Evolutionary conservation across 1,140 invertebrate species (phyloP), one percentile per base, ranked within the genome.

Genomic region (Nylanderia fulva): DNA sequence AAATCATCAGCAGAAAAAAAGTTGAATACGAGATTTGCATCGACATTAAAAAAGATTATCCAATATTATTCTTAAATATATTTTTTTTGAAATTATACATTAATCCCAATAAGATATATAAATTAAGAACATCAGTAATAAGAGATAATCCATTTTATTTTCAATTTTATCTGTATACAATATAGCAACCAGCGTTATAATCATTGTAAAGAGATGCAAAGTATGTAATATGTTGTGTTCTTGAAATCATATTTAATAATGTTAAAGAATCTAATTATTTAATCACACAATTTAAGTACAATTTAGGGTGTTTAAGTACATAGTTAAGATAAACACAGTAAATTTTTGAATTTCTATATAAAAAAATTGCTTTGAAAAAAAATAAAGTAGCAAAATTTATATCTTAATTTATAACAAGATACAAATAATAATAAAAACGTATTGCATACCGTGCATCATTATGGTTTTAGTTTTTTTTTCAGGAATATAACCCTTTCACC

Each of bases 401-500:
- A 63, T 63, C 13, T 18, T 15, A n/a, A 58, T 45, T 63, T 36
- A 36, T 7, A 66, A 66, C 15, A 64, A 48, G 11, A 77, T 45
- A 68, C 18, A 52, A 66, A 11, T 42, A 45, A 45, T 13, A 79
- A 68, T 15, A 21, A 13, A 85, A n/a, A 69, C 36, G 29, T 66
- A 75, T 86, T 84, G 69, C 79, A 84, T 68, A 74, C 45, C 36
- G 6, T 68, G 61, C 75, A 84, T 54, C 54, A 39, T 76, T n/a
- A 56, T 66, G 36, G 60, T 15, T 36, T 33, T 21, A 36, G 27
- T 72, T 45, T 54, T 77, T 77, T 54, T 24, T 29, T 36, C 15
- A 85, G 91, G 91, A 92, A 91, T 84, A 90, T 88, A 93, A 84
- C 89, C 92, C 87, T 93, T 93, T 93, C 92, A 90, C 93, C 91